phyloP scores from a whole-genome alignment of 2,797 vertebrate genomes.

The Phoebastria nigripes region DNA sequence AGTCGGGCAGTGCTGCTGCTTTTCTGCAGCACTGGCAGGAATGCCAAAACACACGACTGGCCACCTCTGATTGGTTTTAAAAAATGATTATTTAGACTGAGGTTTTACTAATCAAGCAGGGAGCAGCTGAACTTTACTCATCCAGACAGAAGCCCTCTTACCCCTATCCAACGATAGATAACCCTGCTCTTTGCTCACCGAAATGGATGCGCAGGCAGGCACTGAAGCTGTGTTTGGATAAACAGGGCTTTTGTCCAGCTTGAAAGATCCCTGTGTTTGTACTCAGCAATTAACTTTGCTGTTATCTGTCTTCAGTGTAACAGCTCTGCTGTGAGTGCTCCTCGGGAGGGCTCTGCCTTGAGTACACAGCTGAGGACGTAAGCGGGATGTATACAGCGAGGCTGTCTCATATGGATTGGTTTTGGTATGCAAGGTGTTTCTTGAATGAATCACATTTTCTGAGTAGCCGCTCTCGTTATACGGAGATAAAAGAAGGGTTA shows the following conservation, averaged over 20 bases:
- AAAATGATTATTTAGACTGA: constrained; percentile 47
- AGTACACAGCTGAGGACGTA: not conserved
- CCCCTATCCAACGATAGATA: not conserved
- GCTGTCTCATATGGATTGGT: not conserved
- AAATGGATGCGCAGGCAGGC: not conserved
- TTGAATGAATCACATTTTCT: not conserved
- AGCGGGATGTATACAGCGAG: not conserved
- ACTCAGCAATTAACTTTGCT: not conserved
- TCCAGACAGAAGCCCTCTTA: constrained; percentile 48
- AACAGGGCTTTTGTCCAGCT: not conserved
- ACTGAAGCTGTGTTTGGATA: not conserved
- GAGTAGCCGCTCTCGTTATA: not conserved
- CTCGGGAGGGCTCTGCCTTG: not conserved
- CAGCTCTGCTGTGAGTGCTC: not conserved
- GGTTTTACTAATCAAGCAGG: constrained; percentile 39
- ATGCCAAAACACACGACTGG: not conserved
- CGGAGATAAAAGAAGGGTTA: constrained; percentile 24
- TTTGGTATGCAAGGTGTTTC: constrained; percentile 9
- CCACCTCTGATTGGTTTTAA: not conserved
- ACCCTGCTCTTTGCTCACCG: constrained; percentile 11
- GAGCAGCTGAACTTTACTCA: constrained; percentile 43
- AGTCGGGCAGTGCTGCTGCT: not conserved
- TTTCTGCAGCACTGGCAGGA: not conserved
- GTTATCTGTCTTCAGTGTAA: not conserved
- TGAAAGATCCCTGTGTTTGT: constrained; percentile 22